Evolutionary conservation across 2,113 vertebrate genomes (phyloP).

Genomic region (Etheostoma cragini): DNA sequence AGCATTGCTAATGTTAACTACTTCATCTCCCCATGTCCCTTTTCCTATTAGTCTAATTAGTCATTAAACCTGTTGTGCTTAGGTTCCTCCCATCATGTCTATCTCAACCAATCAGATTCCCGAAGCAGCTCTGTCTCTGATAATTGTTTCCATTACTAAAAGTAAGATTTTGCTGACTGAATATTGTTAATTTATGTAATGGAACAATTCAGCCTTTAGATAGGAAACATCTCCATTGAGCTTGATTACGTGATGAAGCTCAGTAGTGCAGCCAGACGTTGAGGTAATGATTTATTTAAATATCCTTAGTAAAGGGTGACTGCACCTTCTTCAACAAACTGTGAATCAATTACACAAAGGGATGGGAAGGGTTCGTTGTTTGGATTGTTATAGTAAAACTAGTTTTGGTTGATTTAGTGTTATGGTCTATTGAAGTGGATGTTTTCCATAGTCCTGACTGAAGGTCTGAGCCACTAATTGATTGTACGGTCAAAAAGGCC

Average conservation of each 20-base stretch:
- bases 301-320: constrained; percentile 20
- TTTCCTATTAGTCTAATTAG: neutral
- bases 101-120: constrained; percentile 1
- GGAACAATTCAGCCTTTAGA: neutral
- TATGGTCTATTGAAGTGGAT: constrained; percentile 22
- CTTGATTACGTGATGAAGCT: constrained; percentile 10
- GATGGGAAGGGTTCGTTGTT: constrained; percentile 28
- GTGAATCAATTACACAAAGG: constrained; percentile 40
- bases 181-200: neutral
- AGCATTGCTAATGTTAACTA: neutral
- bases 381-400: constrained; percentile 36
- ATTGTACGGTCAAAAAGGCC: constrained; percentile 16
- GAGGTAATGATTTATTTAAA: constrained; percentile 36
- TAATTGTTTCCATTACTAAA: neutral
- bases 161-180: neutral
- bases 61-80: neutral
- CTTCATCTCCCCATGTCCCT: too few species aligned
- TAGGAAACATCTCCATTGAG: neutral
- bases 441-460: constrained; percentile 27
- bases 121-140: neutral
- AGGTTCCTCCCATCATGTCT: neutral
- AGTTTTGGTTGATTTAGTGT: constrained; percentile 31
- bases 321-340: constrained; percentile 11
- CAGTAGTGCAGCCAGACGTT: neutral
- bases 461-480: constrained; percentile 26